Conservation (phyloP, 1,140 invertebrate species). For the Euborellia annulipes region DNA sequence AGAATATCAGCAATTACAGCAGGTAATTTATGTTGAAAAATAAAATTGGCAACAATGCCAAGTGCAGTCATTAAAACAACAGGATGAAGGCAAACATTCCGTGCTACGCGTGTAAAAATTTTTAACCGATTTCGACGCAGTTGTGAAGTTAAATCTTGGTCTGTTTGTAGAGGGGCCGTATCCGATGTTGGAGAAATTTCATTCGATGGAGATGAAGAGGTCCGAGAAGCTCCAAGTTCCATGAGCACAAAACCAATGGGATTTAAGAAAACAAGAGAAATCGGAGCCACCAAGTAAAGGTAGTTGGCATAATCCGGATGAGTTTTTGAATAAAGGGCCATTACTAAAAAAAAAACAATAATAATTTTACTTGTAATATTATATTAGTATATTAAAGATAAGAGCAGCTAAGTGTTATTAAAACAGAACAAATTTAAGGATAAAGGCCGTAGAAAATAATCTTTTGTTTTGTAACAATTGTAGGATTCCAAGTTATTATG, state of each 20-base stretch:
- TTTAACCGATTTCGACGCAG: not conserved
- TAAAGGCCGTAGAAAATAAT: no score
- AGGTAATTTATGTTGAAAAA: constrained; percentile 64
- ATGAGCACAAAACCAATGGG: constrained; percentile 81
- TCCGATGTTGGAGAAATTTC: constrained; percentile 6
- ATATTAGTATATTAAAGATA: no score
- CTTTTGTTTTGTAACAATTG: no score
- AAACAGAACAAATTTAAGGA: no score
- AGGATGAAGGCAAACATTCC: constrained; percentile 65
- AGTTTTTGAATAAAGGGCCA: constrained; percentile 37
- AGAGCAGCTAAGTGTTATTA: no score
- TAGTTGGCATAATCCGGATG: constrained; percentile 85
- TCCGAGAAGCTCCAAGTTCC: constrained; percentile 46
- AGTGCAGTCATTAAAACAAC: constrained; percentile 85
- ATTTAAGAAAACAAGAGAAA: constrained; percentile 83
- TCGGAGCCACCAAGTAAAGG: constrained; percentile 85
- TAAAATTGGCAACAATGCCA: constrained; percentile 72
- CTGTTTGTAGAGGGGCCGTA: constrained; percentile 9
- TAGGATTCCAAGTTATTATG: no score
- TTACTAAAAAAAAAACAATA: constrained; percentile 23
- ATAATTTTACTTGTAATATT: no score
- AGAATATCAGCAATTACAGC: constrained; percentile 55
- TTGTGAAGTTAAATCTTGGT: not conserved
- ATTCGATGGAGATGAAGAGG: not conserved
- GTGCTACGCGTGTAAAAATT: constrained; percentile 31